Conservation (phyloP, 1,140 invertebrate species). For the Orchesella cincta region DNA sequence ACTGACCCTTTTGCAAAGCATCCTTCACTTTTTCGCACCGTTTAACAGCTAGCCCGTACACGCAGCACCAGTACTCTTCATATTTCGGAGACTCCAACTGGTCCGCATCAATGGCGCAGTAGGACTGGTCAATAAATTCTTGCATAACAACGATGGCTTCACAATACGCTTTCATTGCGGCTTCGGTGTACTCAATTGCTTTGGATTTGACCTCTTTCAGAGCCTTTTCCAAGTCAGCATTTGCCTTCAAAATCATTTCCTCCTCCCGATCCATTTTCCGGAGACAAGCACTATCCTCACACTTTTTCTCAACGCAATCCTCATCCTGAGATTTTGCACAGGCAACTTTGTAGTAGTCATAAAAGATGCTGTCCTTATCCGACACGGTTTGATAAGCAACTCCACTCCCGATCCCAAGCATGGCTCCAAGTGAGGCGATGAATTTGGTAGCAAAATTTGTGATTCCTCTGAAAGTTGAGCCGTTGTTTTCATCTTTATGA, state of each 20-base stretch:
- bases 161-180: conserved; percentile 14
- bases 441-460: too few relatives aligned
- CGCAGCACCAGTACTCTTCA: conserved; percentile 2
- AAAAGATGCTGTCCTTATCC: too few relatives aligned
- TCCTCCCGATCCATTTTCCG: conserved; percentile 19
- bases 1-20: conserved; percentile 5
- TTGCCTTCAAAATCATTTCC: not conserved
- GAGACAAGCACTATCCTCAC: not conserved
- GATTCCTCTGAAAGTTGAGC: too few relatives aligned
- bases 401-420: too few relatives aligned
- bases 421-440: too few relatives aligned
- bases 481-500: too few relatives aligned
- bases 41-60: not conserved
- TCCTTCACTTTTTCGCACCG: conserved; percentile 19
- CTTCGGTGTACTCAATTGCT: conserved; percentile 22
- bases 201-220: conserved; percentile 10
- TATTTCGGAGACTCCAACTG: not conserved
- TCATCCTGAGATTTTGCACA: not conserved
- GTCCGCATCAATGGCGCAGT: conserved; percentile 12
- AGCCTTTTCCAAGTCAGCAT: conserved; percentile 10
- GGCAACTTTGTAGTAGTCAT: not conserved
- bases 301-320: conserved; percentile 6
- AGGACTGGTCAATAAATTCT: not conserved
- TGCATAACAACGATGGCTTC: not conserved
- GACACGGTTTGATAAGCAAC: too few relatives aligned